Evolutionary conservation across 2,797 vertebrate species (phyloP).

Genomic region (Gallirallus australis): DNA sequence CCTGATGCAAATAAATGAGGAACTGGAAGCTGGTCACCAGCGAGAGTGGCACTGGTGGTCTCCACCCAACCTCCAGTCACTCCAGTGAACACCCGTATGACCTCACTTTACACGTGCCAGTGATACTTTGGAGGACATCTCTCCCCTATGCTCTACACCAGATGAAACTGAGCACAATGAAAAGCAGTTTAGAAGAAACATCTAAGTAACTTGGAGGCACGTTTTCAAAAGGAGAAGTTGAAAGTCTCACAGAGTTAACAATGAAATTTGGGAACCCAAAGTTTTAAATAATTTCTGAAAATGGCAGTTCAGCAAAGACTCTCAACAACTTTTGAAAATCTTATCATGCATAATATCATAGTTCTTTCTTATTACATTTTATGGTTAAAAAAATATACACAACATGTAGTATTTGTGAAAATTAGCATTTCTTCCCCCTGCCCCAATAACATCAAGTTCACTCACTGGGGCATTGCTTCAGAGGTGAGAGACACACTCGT

Average conservation of each 20-base stretch:
- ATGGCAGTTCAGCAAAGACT: not conserved
- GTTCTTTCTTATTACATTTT: too few relatives aligned
- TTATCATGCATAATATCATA: not conserved
- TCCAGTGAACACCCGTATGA: not conserved
- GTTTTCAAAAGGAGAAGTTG: not conserved
- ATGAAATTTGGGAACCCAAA: not conserved
- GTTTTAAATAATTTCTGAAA: not conserved
- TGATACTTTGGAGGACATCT: too few relatives aligned
- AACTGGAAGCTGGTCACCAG: not conserved
- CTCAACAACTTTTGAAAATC: not conserved
- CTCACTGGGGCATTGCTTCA: fast-evolving
- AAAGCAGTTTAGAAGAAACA: not conserved
- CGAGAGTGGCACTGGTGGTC: not conserved
- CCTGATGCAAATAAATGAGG: not conserved
- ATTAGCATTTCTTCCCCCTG: not conserved
- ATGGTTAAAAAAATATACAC: too few relatives aligned
- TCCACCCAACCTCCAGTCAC: not conserved
- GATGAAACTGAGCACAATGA: fast-evolving
- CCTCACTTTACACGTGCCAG: not conserved
- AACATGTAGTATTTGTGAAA: fast-evolving
- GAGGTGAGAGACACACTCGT: not conserved
- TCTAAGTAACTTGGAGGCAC: not conserved
- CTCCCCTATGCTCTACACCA: not conserved
- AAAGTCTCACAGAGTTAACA: not conserved
- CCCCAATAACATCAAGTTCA: not conserved